phyloP scores from a whole-genome alignment of 2,888 invertebrate species.

The Caenorhabditis sp. region DNA sequence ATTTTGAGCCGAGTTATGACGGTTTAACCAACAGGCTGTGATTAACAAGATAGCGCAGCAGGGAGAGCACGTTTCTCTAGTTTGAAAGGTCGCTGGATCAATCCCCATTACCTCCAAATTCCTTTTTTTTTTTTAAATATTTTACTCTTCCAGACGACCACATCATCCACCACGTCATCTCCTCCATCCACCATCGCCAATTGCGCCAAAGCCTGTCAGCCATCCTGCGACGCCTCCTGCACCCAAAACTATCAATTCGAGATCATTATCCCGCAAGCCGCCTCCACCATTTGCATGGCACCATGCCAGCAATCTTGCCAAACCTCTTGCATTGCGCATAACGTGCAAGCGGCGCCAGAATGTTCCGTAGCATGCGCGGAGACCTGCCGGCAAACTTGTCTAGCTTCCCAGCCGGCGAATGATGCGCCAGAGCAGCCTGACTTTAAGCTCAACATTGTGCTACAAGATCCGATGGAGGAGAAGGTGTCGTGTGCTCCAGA shows the following conservation, averaged over 20 bases:
- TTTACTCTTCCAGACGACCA: background rate
- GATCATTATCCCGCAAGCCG: constrained; percentile 40
- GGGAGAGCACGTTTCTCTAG: too few species aligned
- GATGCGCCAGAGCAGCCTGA: constrained; percentile 29
- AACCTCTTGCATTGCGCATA: constrained; percentile 41
- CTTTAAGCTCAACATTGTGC: constrained; percentile 45
- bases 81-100: too few species aligned
- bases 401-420: constrained; percentile 13
- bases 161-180: background rate
- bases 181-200: constrained; percentile 1
- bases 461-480: constrained; percentile 49
- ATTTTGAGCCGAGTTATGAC: too few species aligned
- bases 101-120: too few species aligned
- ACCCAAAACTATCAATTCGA: constrained; percentile 55
- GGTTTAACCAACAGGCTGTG: too few species aligned
- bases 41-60: too few species aligned
- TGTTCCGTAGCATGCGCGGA: constrained; percentile 43
- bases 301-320: constrained; percentile 48
- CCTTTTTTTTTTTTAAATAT: too few species aligned
- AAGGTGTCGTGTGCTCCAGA: constrained; percentile 42
- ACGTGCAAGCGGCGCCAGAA: constrained; percentile 21
- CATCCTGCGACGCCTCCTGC: constrained; percentile 42
- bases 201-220: constrained; percentile 50
- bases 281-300: constrained; percentile 36
- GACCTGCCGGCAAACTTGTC: constrained; percentile 41